phyloP scores from a whole-genome alignment of 2,113 vertebrate genomes.

The Ptilorrhoa leucosticta region DNA sequence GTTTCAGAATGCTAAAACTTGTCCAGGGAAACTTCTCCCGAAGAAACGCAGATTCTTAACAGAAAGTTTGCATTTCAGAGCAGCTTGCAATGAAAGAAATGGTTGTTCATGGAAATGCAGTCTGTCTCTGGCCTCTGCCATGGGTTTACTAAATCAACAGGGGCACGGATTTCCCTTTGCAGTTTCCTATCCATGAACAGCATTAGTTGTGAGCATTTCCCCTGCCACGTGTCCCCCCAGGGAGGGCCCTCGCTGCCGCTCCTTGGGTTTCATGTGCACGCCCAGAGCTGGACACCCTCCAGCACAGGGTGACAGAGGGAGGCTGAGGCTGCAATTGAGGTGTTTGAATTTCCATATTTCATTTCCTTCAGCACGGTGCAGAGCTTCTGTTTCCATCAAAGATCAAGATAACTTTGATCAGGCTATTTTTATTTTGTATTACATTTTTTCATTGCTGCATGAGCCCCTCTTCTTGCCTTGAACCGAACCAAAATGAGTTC shows the following conservation, averaged over 20 bases:
- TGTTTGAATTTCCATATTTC: not conserved
- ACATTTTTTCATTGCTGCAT: not conserved
- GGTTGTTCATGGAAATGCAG: not conserved
- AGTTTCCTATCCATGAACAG: not conserved
- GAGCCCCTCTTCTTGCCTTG: not conserved
- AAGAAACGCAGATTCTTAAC: not conserved
- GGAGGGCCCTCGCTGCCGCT: rapidly evolving
- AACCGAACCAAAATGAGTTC: not conserved
- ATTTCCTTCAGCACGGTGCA: not conserved
- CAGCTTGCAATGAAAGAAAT: not conserved
- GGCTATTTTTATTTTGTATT: not conserved
- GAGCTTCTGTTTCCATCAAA: not conserved
- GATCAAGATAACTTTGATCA: not conserved
- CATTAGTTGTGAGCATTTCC: not conserved
- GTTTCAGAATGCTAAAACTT: not conserved
- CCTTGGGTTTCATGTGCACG: rapidly evolving
- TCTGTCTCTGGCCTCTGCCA: not conserved
- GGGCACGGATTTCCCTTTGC: not conserved
- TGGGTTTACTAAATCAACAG: not conserved
- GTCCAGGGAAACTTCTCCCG: not conserved
- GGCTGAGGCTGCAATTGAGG: not conserved
- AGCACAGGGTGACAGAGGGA: not conserved
- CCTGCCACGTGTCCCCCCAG: rapidly evolving
- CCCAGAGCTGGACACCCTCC: rapidly evolving
- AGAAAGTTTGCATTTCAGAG: not conserved